Percentiles rank a stretch among this genome's conserved stretches.
These are phyloP conservation scores for Phylloscopus trochilus DNA, from an alignment of 2,113 vertebrate genomes.

Conservation along the genomic window DNA sequence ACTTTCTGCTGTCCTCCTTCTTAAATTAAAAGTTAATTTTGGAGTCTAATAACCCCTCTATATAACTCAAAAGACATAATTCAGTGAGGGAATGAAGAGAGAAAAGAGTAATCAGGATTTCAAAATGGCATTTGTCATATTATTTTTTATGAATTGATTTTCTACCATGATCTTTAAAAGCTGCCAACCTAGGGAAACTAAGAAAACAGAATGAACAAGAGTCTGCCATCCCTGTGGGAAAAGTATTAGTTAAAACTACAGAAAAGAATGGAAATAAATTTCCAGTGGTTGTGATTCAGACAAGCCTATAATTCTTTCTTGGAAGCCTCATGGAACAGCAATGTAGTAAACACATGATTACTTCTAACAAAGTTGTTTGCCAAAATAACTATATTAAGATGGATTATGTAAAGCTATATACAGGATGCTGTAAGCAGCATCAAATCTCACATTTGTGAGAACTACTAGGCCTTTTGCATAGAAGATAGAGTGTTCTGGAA, in stretches of 20 bases:
- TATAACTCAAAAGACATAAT: not conserved
- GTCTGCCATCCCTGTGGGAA: conserved; percentile 23
- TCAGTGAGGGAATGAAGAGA: not conserved
- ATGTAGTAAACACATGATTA: not conserved
- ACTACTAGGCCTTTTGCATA: not conserved
- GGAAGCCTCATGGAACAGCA: conserved; percentile 31
- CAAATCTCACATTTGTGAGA: not conserved
- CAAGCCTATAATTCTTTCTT: conserved; percentile 32
- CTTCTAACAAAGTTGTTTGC: conserved; percentile 14
- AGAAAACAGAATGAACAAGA: conserved; percentile 10
- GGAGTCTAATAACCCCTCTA: not conserved
- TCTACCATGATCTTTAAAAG: not conserved
- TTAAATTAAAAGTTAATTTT: not conserved
- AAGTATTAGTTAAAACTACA: conserved; percentile 46
- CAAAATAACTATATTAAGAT: conserved; percentile 23
- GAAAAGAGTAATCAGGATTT: not conserved
- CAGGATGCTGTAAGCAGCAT: not conserved
- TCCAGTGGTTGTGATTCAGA: conserved; percentile 35
- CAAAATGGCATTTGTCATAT: not conserved
- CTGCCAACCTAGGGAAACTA: not conserved
- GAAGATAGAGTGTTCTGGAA: not conserved
- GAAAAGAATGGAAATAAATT: conserved; percentile 43
- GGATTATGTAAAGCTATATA: not conserved
- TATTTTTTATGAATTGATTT: not conserved
- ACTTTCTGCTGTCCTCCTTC: not conserved